Evolutionary conservation across 23 tunicate species (phyloP).

Genomic region (Ascidia mentula): DNA sequence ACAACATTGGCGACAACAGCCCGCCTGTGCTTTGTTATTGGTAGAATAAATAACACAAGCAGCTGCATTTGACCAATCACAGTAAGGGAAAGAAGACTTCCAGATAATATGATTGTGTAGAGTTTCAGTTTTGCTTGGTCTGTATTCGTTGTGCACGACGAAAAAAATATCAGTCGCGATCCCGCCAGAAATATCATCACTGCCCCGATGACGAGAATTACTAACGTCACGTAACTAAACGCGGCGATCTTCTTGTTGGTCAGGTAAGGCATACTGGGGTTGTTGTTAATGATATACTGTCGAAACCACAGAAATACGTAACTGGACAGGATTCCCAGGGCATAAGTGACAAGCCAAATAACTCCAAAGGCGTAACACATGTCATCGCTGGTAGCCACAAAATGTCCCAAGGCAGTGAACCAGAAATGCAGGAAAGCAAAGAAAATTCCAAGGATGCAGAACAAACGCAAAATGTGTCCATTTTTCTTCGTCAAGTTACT

Average conservation of each 20-base stretch:
- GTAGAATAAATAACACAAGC: slow-evolving; percentile 39
- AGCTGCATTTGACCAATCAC: slow-evolving; percentile 57
- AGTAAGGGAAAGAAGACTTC: slow-evolving; percentile 41
- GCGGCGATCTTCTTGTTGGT: slow-evolving; percentile 5
- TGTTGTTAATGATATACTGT: slow-evolving; percentile 37
- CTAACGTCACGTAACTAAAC: slow-evolving; percentile 36
- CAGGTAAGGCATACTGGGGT: slow-evolving; percentile 13
- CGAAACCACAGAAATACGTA: slow-evolving; percentile 59
- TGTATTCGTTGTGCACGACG: slow-evolving; percentile 19
- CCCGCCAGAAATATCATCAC: slow-evolving; percentile 73
- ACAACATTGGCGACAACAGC: background rate
- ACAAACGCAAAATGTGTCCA: background rate
- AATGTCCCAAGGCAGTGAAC: slow-evolving; percentile 3
- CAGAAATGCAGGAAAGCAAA: slow-evolving; percentile 36
- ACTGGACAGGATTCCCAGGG: slow-evolving; percentile 30
- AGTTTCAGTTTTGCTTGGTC: background rate
- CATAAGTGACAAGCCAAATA: slow-evolving; percentile 51
- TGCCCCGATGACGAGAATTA: slow-evolving; percentile 33
- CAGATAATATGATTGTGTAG: slow-evolving; percentile 53
- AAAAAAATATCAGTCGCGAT: slow-evolving; percentile 50
- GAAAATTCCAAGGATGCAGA: background rate
- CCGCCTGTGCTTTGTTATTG: slow-evolving; percentile 22
- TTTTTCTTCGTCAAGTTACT: background rate
- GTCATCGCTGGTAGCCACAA: background rate
- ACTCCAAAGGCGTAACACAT: slow-evolving; percentile 26